Evolutionary conservation across 1,140 invertebrate species (phyloP), one percentile per base, ranked within the genome.

Genomic region (Planococcus citri): DNA sequence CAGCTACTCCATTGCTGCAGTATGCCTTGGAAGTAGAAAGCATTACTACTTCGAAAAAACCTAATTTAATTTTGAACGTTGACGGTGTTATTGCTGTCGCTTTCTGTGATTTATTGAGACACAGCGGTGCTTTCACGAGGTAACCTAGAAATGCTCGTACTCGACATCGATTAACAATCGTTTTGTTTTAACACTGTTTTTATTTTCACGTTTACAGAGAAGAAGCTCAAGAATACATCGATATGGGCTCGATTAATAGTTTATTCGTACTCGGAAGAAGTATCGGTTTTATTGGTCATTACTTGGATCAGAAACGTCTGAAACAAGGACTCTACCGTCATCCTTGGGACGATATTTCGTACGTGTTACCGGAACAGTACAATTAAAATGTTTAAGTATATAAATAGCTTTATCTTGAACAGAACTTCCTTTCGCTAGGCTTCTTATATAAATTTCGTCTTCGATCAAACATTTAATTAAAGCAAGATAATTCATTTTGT

Each of bases 261-360:
- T 82, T 99, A 27, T 99, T 99, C 82, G 95, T 99, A 24, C 84
- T 99, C 38, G 97, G 97, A 37, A 85, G 97, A 73, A 97, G 92
- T 77, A 95, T 99, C 83, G 97, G 97, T 71, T 98, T 99, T 76
- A 97, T 99, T 78, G 97, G 90, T 89, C 97, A 99, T 79, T 98
- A 91, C 76, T 87, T 99, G 83, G 97, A 99, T 81, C 97, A 99
- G 81, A 97, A 95, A 80, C 83, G 97, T 73, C 84, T 99, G 79
- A 98, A 98, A 78, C 97, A 99, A 84, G 97, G 96, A 14, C 84
- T 99, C 8, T 99, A 99, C 80, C 88, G 97, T 74, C 97, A 99
- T 81, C 97, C 97, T 17, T 99, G 97, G 97, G 97, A 99, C 79
- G 97, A 99, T 78, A 99, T 99, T 80, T 95, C 93, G 4, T 99